Percentiles rank a stretch among this genome's conserved stretches.
Evolutionary conservation across 1,140 invertebrate species (phyloP).

Genomic region (Polypedilum vanderplanki): DNA sequence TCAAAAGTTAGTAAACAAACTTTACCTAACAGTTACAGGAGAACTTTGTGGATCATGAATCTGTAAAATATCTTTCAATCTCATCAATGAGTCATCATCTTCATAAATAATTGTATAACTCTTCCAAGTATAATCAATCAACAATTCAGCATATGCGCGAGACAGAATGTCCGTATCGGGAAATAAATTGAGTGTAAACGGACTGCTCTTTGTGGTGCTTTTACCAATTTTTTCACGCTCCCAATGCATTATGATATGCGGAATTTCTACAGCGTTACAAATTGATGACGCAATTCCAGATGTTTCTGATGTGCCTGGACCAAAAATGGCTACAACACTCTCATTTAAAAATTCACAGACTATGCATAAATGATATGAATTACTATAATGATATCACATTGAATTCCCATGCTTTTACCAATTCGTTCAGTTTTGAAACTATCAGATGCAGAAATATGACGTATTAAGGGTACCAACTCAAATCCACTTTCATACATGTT

Average conservation of each 20-base stretch:
- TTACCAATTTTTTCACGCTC: conserved; percentile 43
- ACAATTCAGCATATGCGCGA: conserved; percentile 64
- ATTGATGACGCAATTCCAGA: conserved; percentile 62
- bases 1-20: neutral
- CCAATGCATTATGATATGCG: conserved; percentile 64
- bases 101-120: conserved; percentile 78
- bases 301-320: conserved; percentile 58
- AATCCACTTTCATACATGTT: conserved; percentile 42
- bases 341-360: conserved; percentile 52
- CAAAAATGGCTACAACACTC: conserved; percentile 72
- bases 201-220: conserved; percentile 43
- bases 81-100: conserved; percentile 63
- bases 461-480: conserved; percentile 40
- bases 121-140: conserved; percentile 68
- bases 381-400: neutral
- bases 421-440: conserved; percentile 46
- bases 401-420: conserved; percentile 37
- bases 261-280: conserved; percentile 62
- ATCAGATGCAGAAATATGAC: conserved; percentile 41
- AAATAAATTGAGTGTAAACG: conserved; percentile 63
- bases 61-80: conserved; percentile 76
- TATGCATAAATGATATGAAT: conserved; percentile 34
- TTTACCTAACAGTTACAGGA: conserved; percentile 48
- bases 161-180: conserved; percentile 64
- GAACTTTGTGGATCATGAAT: conserved; percentile 50